phyloP scores from a whole-genome alignment of 2,888 invertebrate species.

The Platycnemis pennipes region DNA sequence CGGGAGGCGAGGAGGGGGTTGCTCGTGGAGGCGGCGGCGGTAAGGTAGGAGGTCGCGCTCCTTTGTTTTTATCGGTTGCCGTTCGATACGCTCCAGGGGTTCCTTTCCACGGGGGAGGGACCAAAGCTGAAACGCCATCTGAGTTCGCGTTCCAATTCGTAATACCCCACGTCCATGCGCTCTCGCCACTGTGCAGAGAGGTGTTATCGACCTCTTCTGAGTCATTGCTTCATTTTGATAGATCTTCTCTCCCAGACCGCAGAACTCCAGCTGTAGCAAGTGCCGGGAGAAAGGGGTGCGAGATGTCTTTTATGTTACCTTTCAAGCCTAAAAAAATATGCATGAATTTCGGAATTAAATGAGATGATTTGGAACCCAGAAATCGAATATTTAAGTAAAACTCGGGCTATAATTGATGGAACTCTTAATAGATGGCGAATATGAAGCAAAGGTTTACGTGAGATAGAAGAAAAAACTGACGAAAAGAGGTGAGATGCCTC shows the following conservation, averaged over 20 bases:
- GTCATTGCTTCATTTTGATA: slow-evolving; percentile 11
- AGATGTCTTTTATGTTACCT: not conserved
- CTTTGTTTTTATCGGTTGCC: slow-evolving; percentile 43
- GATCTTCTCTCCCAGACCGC: not conserved
- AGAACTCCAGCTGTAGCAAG: not conserved
- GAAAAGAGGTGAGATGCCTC: too few relatives aligned
- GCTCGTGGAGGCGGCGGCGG: not conserved
- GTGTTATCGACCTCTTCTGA: not conserved
- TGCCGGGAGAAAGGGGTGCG: not conserved
- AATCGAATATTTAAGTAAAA: too few relatives aligned
- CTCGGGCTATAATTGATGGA: too few relatives aligned
- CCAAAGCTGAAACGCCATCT: not conserved
- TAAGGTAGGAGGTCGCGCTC: not conserved
- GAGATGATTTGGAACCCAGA: too few relatives aligned
- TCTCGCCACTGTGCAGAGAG: not conserved
- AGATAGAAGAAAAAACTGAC: too few relatives aligned
- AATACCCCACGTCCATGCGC: not conserved
- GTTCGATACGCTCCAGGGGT: slow-evolving; percentile 25
- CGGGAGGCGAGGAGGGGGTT: not conserved
- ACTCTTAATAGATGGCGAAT: too few relatives aligned
- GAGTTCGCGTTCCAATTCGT: slow-evolving; percentile 27
- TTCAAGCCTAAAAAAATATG: too few relatives aligned
- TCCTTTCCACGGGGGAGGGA: not conserved
- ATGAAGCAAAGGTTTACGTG: too few relatives aligned
- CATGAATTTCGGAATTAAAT: too few relatives aligned